Evolutionary conservation across 1,140 invertebrate genomes (phyloP), one percentile per base, ranked within the genome.

Genomic region (Acromyrmex echinatior): DNA sequence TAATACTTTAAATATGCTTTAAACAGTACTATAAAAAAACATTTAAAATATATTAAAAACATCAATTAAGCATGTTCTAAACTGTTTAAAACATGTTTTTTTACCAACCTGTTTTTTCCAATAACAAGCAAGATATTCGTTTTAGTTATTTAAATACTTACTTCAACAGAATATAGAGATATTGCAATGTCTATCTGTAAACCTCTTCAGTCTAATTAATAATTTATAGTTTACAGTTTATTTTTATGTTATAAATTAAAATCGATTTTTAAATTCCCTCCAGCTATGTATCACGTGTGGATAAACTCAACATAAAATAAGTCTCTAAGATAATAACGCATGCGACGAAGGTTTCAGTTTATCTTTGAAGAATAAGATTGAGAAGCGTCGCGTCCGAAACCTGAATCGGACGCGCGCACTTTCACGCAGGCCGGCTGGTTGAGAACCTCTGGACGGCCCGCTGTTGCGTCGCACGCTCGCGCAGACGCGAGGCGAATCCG

Each of bases 341-440:
- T 35, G 58, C 18, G 6, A 49, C 18, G 28, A 39, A 18, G 70
- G 14, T 14, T 62, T 63, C 28, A 21, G 7, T 84, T 62, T 21
- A 21, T 16, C 14, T 39, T 56, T 21, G 45, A 25, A 14, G 3
- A 35, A 45, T 12, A 39, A 25, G 35, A 78, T 58, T n/a, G 45
- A 66, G 21, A 51, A 66, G 16, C 74, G 16, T 66, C 58, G 58
- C 14, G 21, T 3, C 14, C 45, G 73, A 85, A 16, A 9, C 16
- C 18, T 35, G 51, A 3, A 28, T 68, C 63, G 53, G 65, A 35
- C 28, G 39, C 73, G 86, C 86, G 86, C 81, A 87, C 86, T 87
- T 87, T 87, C 81, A 87, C 86, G 82, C 86, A 86, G 71, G 58
- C 63, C 21, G 60, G 9, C 65, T n/a, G 45, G 70, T 87, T 87